Evolutionary conservation across 2,113 vertebrate genomes (phyloP).

Genomic region (Mus spicilegus): DNA sequence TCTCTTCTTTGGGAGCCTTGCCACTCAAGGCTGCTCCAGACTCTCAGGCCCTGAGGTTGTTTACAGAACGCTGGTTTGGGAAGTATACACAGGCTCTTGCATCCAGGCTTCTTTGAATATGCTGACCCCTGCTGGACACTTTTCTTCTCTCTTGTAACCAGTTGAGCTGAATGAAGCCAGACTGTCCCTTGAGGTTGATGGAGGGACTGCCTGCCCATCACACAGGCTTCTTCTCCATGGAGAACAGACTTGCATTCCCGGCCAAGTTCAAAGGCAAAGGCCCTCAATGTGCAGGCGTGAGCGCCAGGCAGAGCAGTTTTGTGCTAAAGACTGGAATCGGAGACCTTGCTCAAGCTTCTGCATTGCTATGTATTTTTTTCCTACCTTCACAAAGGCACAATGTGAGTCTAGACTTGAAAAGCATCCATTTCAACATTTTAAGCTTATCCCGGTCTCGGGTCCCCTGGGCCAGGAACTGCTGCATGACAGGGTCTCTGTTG

Average conservation of each 20-base stretch:
- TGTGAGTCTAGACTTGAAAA: neutral
- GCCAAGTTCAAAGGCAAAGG: neutral
- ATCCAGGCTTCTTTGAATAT: constrained; percentile 12
- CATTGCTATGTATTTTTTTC: neutral
- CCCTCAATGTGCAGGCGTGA: neutral
- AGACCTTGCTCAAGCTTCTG: neutral
- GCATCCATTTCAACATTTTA: neutral
- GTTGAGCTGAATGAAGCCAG: neutral
- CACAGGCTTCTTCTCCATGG: neutral
- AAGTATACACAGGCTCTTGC: neutral
- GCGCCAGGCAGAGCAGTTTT: neutral
- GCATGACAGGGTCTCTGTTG: neutral
- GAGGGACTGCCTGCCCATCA: neutral
- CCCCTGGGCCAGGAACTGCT: neutral
- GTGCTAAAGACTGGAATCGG: neutral
- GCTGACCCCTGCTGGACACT: constrained; percentile 69
- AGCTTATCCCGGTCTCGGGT: neutral
- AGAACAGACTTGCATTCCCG: neutral
- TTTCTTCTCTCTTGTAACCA: neutral
- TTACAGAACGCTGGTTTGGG: neutral
- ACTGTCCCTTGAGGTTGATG: rapidly evolving
- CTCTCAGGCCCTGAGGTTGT: neutral
- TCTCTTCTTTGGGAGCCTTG: neutral
- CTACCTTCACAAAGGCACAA: neutral
- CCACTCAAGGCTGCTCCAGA: neutral